These are phyloP conservation scores for Danio tinwini DNA, from an alignment of 2,797 vertebrate genomes.

Conservation along the genomic window DNA sequence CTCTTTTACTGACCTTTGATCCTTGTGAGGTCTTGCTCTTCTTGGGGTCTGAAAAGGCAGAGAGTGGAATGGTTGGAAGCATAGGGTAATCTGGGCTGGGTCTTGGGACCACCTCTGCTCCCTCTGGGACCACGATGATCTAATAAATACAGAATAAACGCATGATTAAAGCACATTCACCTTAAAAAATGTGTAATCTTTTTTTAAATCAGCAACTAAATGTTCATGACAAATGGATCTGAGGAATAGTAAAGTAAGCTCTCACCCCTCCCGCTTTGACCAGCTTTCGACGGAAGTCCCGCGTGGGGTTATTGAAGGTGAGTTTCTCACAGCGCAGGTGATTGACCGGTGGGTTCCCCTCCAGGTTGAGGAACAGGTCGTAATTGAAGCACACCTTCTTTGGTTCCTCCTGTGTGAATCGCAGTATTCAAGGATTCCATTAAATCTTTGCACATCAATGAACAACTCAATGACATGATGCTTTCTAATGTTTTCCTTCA, in stretches of 20 bases:
- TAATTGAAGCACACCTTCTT: constrained; percentile 97
- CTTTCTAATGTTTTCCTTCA: not conserved
- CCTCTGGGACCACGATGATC: constrained; percentile 98
- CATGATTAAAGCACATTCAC: constrained; percentile 3
- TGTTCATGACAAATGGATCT: not conserved
- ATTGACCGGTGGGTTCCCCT: constrained; percentile 97
- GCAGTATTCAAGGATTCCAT: constrained; percentile 6
- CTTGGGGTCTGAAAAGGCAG: constrained; percentile 98
- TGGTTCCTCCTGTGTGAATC: constrained; percentile 88
- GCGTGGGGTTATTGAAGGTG: constrained; percentile 98
- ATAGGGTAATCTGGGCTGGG: constrained; percentile 98
- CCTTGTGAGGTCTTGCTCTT: constrained; percentile 95
- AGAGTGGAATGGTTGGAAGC: constrained; percentile 97
- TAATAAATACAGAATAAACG: constrained; percentile 61
- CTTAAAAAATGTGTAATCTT: not conserved
- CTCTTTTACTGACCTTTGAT: constrained; percentile 86
- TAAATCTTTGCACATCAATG: not conserved
- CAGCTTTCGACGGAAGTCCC: constrained; percentile 96
- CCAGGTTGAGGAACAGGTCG: constrained; percentile 96
- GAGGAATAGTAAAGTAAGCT: constrained; percentile 26
- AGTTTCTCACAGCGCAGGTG: constrained; percentile 98
- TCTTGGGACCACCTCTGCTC: constrained; percentile 90
- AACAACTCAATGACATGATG: not conserved
- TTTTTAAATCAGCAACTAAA: not conserved
- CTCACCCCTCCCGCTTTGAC: constrained; percentile 97